Evolutionary conservation across 64 coral and sea anemone species (phyloP).

Genomic region (Orbicella faveolata): DNA sequence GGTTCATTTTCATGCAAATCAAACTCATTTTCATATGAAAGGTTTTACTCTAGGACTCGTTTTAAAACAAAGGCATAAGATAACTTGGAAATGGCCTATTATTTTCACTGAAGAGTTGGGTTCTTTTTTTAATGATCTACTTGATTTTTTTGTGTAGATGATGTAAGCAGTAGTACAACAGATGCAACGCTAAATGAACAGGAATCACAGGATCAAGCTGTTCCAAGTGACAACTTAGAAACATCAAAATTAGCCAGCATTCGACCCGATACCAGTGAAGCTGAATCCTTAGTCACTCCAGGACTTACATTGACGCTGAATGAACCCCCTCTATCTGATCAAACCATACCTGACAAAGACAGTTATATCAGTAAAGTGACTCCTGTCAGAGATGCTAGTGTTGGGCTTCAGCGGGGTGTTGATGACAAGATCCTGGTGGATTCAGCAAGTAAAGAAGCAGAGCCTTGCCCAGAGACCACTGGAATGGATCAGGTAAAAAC

Average conservation of each 20-base stretch:
- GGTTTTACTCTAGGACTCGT: no score
- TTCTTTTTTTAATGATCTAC: no score
- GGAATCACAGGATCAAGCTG: neutral
- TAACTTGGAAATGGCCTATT: no score
- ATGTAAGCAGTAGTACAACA: conserved; percentile 6
- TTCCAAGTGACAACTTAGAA: neutral
- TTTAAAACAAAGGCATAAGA: no score
- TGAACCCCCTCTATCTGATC: neutral
- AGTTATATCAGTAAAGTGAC: neutral
- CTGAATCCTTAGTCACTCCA: neutral
- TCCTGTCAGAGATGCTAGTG: neutral
- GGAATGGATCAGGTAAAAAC: neutral
- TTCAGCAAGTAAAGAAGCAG: neutral
- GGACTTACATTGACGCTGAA: neutral
- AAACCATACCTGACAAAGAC: neutral
- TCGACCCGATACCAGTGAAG: neutral
- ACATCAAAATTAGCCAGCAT: neutral
- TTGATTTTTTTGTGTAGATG: neutral
- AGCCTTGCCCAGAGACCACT: neutral
- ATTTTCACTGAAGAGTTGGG: no score
- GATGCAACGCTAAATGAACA: neutral
- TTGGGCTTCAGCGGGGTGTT: neutral
- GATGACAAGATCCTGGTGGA: neutral
- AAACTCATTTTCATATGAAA: no score
- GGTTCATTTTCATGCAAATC: no score